phyloP scores from a whole-genome alignment of 1,140 invertebrate species.

The Eumeta japonica region DNA sequence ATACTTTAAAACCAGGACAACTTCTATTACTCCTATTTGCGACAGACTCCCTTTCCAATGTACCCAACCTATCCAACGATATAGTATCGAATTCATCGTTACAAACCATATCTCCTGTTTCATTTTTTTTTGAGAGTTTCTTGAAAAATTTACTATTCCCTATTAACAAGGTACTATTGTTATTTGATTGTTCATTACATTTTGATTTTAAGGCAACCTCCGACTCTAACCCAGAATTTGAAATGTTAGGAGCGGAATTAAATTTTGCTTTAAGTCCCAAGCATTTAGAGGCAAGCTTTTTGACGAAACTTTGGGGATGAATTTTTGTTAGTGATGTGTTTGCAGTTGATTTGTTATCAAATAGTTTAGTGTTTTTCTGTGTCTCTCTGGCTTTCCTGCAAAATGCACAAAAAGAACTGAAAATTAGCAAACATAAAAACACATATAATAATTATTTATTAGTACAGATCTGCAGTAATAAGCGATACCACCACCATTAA shows the following conservation, averaged over 20 bases:
- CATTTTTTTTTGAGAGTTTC: conserved; percentile 42
- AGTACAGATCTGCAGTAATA: conserved; percentile 12
- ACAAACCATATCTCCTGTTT: conserved; percentile 44
- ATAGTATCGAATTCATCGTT: conserved; percentile 52
- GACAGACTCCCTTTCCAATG: conserved; percentile 39
- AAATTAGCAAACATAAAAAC: conserved; percentile 13
- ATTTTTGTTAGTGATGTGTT: conserved; percentile 42
- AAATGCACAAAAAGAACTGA: conserved; percentile 37
- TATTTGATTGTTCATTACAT: conserved; percentile 28
- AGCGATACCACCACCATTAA: conserved; percentile 25
- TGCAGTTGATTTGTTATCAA: conserved; percentile 36
- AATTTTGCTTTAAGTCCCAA: conserved; percentile 52
- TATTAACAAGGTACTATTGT: conserved; percentile 35
- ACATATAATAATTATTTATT: conserved; percentile 13
- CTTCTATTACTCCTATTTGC: conserved; percentile 50
- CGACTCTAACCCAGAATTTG: conserved; percentile 35
- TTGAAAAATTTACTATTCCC: conserved; percentile 54
- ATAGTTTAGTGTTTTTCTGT: conserved; percentile 46
- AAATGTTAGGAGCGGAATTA: conserved; percentile 51
- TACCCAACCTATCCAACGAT: conserved; percentile 43
- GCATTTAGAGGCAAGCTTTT: conserved; percentile 57
- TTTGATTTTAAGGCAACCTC: conserved; percentile 37
- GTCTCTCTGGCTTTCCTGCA: conserved; percentile 50
- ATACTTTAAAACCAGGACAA: conserved; percentile 51
- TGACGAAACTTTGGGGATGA: conserved; percentile 48